Percentiles rank a stretch among this genome's conserved stretches.
These are phyloP conservation scores for Grantiella picta DNA, from an alignment of 2,113 vertebrate species.

Conservation along the genomic window DNA sequence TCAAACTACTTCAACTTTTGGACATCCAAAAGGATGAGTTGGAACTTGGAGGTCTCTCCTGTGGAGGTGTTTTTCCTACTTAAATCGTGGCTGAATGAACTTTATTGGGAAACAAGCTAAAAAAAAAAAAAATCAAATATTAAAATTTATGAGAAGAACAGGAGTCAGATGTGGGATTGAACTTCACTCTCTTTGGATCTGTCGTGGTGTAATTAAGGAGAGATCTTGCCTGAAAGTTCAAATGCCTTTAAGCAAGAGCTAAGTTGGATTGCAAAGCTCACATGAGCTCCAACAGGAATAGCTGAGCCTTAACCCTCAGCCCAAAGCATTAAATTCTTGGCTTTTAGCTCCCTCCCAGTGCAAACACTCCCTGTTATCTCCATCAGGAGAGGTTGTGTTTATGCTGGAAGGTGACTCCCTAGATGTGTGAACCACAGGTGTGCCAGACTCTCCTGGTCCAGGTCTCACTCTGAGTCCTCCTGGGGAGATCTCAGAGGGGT, in stretches of 20 bases:
- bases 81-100: background rate
- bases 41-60: background rate
- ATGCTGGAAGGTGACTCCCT: background rate
- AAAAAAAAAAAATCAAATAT: background rate
- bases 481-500: background rate
- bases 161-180: background rate
- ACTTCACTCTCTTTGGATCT: background rate
- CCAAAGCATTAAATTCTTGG: background rate
- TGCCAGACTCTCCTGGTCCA: background rate
- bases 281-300: background rate
- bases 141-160: background rate
- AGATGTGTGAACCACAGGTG: background rate
- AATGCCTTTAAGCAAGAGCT: background rate
- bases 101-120: background rate
- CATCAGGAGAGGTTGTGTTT: background rate
- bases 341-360: background rate
- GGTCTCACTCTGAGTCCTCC: background rate
- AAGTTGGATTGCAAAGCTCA: background rate
- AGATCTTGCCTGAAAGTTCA: background rate
- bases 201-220: background rate
- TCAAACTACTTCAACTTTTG: background rate
- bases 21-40: background rate
- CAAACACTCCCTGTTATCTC: background rate
- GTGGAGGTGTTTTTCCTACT: rapidly evolving
- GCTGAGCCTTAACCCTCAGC: background rate